Evolutionary conservation across 1,140 invertebrate genomes (phyloP).

Genomic region (Heterodera carotae): DNA sequence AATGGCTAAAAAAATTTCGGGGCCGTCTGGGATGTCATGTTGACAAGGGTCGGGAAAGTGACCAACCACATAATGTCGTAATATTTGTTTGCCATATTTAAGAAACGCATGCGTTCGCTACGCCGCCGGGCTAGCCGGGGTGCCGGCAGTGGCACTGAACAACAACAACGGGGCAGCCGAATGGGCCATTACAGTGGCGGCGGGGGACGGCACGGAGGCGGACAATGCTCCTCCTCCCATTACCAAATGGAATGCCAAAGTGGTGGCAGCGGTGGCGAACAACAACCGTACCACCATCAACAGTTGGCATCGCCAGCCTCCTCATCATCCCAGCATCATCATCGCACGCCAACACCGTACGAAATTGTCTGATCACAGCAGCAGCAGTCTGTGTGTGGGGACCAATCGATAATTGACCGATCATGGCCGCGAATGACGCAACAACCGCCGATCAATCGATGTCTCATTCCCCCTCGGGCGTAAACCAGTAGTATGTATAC

Average conservation of each 20-base stretch:
- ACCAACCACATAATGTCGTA: too few species aligned
- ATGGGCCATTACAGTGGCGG: neutral
- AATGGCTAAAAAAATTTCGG: too few species aligned
- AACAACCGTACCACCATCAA: neutral
- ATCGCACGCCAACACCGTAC: constrained; percentile 10
- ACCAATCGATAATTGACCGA: too few species aligned
- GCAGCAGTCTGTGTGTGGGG: neutral
- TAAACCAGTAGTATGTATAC: too few species aligned
- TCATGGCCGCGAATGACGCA: too few species aligned
- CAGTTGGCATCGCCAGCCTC: neutral
- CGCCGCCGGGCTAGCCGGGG: constrained; percentile 55
- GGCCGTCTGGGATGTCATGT: too few species aligned
- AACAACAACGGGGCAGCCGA: neutral
- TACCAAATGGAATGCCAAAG: constrained; percentile 29
- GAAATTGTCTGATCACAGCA: constrained; percentile 27
- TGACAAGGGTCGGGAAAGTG: too few species aligned
- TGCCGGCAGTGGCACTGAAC: constrained; percentile 59
- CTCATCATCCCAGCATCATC: neutral
- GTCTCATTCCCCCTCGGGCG: too few species aligned
- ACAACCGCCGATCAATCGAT: too few species aligned
- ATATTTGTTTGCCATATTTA: constrained; percentile 28
- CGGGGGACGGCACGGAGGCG: neutral
- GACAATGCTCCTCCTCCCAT: constrained; percentile 11
- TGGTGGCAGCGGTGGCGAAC: constrained; percentile 3
- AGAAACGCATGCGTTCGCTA: constrained; percentile 57